Percentiles rank a stretch among this genome's conserved stretches.
These are phyloP conservation scores for Nysson spinosus DNA, from an alignment of 2,888 invertebrate species.

Conservation along the genomic window DNA sequence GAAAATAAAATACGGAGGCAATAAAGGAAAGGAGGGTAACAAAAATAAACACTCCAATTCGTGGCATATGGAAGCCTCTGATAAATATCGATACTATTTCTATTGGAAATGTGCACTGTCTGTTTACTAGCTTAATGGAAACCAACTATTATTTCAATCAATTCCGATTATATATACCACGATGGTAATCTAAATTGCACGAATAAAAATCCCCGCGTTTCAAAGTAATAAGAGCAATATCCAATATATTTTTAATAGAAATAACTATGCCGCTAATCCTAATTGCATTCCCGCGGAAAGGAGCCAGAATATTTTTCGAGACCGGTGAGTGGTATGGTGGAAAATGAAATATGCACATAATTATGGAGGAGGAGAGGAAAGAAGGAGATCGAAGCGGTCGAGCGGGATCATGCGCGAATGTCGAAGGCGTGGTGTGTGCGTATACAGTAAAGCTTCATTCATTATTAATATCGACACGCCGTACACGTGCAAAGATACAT, in stretches of 20 bases:
- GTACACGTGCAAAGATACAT: slow-evolving; percentile 56
- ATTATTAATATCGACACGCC: slow-evolving; percentile 59
- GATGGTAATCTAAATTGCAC: no score
- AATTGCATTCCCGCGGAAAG: slow-evolving; percentile 17
- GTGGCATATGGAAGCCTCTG: no score
- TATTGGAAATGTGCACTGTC: no score
- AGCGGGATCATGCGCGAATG: slow-evolving; percentile 42
- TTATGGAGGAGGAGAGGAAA: slow-evolving; percentile 13
- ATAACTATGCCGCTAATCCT: slow-evolving; percentile 7
- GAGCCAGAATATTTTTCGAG: slow-evolving; percentile 21
- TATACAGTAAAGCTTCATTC: slow-evolving; percentile 49
- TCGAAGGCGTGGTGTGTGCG: slow-evolving; percentile 33
- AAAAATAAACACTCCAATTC: no score
- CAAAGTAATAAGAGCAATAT: no score
- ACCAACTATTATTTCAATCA: no score
- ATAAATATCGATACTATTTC: no score
- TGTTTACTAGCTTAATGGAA: no score
- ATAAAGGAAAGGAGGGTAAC: no score
- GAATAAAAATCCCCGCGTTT: no score
- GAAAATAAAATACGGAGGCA: slow-evolving; percentile 32
- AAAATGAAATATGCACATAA: slow-evolving; percentile 43
- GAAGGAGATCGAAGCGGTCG: background rate
- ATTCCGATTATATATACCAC: no score
- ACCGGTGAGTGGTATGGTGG: background rate
- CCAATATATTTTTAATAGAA: no score